These are phyloP conservation scores for Sycophila sp. DNA, from an alignment of 1,140 invertebrate genomes.

Conservation along the genomic window DNA sequence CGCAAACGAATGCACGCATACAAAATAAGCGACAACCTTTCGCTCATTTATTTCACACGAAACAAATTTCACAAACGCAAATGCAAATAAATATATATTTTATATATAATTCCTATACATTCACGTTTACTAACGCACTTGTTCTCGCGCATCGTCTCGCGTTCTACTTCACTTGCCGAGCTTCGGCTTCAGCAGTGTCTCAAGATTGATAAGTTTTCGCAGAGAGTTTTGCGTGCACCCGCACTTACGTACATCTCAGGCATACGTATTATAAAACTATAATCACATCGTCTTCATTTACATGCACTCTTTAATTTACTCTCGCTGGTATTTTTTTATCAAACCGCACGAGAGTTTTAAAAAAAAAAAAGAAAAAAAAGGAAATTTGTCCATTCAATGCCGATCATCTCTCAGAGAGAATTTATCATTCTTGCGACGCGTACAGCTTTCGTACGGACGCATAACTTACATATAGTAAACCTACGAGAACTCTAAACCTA, in stretches of 20 bases:
- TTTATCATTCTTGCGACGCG: neutral
- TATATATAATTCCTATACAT: neutral
- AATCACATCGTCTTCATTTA: conserved; percentile 50
- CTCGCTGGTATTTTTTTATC: conserved; percentile 4
- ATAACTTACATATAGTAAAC: conserved; percentile 55
- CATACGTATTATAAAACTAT: conserved; percentile 39
- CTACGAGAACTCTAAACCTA: conserved; percentile 60
- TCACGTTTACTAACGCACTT: neutral
- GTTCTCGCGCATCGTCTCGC: neutral
- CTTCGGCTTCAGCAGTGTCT: too few relatives aligned
- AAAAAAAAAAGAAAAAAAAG: conserved; percentile 7
- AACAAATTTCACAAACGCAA: conserved; percentile 40
- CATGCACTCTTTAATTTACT: conserved; percentile 15
- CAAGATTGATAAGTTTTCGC: too few relatives aligned
- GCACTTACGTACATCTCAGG: conserved; percentile 14
- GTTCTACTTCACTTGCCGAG: too few relatives aligned
- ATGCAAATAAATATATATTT: conserved; percentile 54
- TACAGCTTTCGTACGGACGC: conserved; percentile 31
- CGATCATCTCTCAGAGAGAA: neutral
- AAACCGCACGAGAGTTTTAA: neutral
- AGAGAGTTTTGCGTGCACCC: conserved; percentile 26
- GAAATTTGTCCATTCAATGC: neutral
- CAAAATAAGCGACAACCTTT: conserved; percentile 5
- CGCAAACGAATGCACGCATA: conserved; percentile 9
- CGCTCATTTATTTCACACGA: conserved; percentile 19